Conservation (phyloP, 2,888 invertebrate species). For the Epinotia bilunana region DNA sequence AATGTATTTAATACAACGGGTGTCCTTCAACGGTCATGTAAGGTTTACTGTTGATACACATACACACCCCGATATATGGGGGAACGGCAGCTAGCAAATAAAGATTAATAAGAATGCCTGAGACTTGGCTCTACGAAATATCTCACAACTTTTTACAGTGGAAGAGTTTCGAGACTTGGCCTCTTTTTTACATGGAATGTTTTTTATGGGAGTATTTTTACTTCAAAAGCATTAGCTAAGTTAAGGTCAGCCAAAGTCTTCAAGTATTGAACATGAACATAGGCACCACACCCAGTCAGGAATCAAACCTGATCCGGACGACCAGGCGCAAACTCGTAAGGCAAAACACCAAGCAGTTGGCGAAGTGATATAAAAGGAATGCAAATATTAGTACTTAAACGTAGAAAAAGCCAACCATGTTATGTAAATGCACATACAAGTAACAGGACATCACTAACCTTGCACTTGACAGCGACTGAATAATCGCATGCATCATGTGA, state of each 20-base stretch:
- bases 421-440: conserved; percentile 17
- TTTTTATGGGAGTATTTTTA: too few relatives aligned
- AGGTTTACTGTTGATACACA: too few relatives aligned
- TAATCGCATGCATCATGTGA: conserved; percentile 41
- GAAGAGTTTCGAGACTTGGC: too few relatives aligned
- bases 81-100: too few relatives aligned
- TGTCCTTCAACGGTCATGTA: too few relatives aligned
- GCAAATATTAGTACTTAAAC: neutral
- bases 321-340: neutral
- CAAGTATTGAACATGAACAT: neutral
- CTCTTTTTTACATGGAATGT: too few relatives aligned
- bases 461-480: conserved; percentile 46
- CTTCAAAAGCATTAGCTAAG: too few relatives aligned
- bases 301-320: neutral
- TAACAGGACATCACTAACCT: conserved; percentile 40
- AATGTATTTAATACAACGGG: neutral
- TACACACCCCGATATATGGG: too few relatives aligned
- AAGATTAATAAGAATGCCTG: too few relatives aligned
- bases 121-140: too few relatives aligned
- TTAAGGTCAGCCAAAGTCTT: neutral
- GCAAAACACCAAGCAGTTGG: neutral
- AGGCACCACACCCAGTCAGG: neutral
- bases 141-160: too few relatives aligned
- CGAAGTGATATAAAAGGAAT: too few relatives aligned
- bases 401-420: neutral